A percentile compares a stretch with the other conserved stretches of the same genome.
Evolutionary conservation across 1,140 invertebrate species (phyloP).

Genomic region (Telenomus remus): DNA sequence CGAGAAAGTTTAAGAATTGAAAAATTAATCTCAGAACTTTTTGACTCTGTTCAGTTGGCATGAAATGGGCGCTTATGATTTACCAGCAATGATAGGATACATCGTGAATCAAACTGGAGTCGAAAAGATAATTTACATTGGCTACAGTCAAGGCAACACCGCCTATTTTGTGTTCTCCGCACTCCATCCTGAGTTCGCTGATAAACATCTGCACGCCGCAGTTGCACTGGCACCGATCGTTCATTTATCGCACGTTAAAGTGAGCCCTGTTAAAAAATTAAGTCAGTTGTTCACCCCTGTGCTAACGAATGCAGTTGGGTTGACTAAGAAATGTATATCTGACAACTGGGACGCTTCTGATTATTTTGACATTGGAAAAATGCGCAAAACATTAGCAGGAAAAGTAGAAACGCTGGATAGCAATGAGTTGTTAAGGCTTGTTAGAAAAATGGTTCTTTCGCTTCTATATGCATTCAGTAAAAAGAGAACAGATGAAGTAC

Average conservation of each 20-base stretch:
- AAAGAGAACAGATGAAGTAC: slow-evolving; percentile 17
- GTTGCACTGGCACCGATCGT: neutral
- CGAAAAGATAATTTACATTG: slow-evolving; percentile 79
- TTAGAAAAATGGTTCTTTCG: too few species aligned
- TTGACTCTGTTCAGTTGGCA: slow-evolving; percentile 75
- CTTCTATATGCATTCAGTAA: slow-evolving; percentile 1
- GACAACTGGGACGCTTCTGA: too few species aligned
- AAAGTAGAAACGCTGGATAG: too few species aligned
- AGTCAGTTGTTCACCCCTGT: too few species aligned
- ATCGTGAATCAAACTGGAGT: slow-evolving; percentile 76
- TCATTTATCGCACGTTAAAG: too few species aligned
- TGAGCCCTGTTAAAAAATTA: too few species aligned
- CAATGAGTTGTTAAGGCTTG: too few species aligned
- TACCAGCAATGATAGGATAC: slow-evolving; percentile 85
- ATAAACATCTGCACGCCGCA: neutral
- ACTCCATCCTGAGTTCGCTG: neutral
- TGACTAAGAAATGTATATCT: too few species aligned
- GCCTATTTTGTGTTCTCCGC: slow-evolving; percentile 74
- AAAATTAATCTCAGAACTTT: too few species aligned
- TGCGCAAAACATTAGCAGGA: too few species aligned
- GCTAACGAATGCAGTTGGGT: too few species aligned
- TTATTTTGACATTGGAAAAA: too few species aligned
- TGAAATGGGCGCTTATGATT: slow-evolving; percentile 84
- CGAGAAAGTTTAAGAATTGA: neutral
- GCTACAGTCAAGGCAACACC: slow-evolving; percentile 80